These are phyloP conservation scores for Harpalus rubripes DNA, from an alignment of 2,888 invertebrate genomes.

Conservation along the genomic window DNA sequence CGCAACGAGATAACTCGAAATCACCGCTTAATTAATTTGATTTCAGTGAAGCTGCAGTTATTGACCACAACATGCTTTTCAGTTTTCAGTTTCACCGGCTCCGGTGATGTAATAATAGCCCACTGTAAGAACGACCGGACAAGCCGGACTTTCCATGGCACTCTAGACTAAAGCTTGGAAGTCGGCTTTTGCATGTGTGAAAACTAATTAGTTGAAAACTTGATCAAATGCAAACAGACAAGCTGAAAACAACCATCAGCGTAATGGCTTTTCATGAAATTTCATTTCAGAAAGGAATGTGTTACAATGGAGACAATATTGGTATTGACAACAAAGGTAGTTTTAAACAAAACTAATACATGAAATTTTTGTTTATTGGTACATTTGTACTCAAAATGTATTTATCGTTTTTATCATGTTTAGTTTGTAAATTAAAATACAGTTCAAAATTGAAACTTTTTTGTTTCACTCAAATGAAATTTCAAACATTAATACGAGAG, in stretches of 20 bases:
- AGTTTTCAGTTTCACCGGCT: not conserved
- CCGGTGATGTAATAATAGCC: slow-evolving; percentile 35
- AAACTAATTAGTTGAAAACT: slow-evolving; percentile 56
- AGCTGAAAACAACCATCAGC: slow-evolving; percentile 51
- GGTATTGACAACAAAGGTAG: no score
- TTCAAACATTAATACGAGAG: no score
- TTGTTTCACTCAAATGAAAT: no score
- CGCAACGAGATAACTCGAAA: not conserved
- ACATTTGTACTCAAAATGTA: no score
- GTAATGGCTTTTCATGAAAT: slow-evolving; percentile 43
- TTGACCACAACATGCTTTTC: slow-evolving; percentile 18
- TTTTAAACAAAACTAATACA: no score
- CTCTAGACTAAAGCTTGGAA: not conserved
- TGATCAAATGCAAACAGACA: slow-evolving; percentile 34
- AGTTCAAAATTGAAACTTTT: no score
- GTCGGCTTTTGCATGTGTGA: slow-evolving; percentile 46
- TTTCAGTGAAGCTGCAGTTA: not conserved
- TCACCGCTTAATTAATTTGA: slow-evolving; percentile 21
- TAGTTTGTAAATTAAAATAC: no score
- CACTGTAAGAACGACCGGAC: not conserved
- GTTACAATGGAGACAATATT: not conserved
- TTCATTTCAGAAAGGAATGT: not conserved
- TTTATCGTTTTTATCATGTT: no score
- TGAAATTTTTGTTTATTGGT: no score
- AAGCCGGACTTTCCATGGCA: not conserved